A percentile compares a stretch with the other conserved stretches of the same genome.
phyloP scores from a whole-genome alignment of 2,113 vertebrate species.

The Ceuthmochares aereus region DNA sequence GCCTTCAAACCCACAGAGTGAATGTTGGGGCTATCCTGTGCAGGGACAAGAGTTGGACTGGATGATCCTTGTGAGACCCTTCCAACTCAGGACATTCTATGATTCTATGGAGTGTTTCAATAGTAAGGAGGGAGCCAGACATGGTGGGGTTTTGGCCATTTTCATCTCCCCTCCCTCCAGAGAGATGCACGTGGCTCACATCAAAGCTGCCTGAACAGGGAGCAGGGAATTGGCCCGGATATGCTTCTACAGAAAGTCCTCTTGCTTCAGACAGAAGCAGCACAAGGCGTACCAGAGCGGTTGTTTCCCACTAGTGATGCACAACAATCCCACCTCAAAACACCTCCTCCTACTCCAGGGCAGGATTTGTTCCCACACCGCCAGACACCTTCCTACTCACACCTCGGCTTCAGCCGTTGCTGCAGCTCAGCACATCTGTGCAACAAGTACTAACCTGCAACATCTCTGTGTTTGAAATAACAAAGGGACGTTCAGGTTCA shows the following conservation, averaged over 20 bases:
- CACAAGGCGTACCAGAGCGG: rapidly evolving
- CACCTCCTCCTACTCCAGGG: not conserved
- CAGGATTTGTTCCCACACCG: not conserved
- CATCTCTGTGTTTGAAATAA: not conserved
- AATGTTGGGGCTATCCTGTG: no score
- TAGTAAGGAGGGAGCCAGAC: not conserved
- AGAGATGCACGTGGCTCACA: not conserved
- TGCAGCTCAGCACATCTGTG: not conserved
- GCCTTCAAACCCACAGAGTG: no score
- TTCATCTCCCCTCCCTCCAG: not conserved
- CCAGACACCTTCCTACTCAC: not conserved
- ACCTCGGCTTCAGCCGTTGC: not conserved
- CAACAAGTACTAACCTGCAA: not conserved
- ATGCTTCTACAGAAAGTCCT: not conserved
- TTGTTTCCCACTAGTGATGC: not conserved
- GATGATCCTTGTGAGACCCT: no score
- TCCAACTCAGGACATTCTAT: no score
- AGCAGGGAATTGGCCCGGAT: not conserved
- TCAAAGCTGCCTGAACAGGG: not conserved
- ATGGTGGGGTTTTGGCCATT: not conserved
- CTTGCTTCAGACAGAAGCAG: not conserved
- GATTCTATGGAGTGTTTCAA: no score
- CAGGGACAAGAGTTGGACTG: no score
- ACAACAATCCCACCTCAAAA: not conserved
- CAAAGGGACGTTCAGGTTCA: not conserved